Conservation (phyloP, 2,113 vertebrate species). For the Orthonyx spaldingii region DNA sequence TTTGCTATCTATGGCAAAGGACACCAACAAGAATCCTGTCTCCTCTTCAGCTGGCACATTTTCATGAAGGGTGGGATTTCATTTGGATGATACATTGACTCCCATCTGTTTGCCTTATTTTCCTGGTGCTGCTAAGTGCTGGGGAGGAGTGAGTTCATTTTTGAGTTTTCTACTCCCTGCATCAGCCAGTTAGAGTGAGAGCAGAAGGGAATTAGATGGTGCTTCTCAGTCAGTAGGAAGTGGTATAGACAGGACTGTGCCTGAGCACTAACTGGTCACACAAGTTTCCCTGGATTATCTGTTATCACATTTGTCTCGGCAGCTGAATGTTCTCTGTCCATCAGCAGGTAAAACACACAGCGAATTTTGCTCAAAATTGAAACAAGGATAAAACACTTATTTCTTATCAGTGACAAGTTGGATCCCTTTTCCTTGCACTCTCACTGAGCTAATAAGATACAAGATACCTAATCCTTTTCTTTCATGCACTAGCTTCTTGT, state of each 20-base stretch:
- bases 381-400: background rate
- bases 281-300: background rate
- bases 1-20: background rate
- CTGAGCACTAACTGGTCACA: background rate
- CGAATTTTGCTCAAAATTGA: background rate
- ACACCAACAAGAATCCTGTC: background rate
- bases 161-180: background rate
- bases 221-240: background rate
- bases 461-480: background rate
- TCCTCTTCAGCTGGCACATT: constrained; percentile 26
- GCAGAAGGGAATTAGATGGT: background rate
- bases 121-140: background rate
- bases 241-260: background rate
- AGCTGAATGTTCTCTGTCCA: background rate
- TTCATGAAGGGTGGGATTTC: constrained; percentile 11
- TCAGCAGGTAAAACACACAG: background rate
- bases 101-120: constrained; percentile 50
- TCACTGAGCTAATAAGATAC: background rate
- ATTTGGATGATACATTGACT: constrained; percentile 31
- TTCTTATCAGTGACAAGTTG: background rate
- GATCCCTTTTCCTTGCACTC: background rate
- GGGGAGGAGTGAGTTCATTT: constrained; percentile 14
- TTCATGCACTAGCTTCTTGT: background rate
- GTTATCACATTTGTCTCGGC: background rate
- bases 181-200: background rate